Conservation (phyloP, 2,113 vertebrate genomes). For the Chitala chitala region DNA sequence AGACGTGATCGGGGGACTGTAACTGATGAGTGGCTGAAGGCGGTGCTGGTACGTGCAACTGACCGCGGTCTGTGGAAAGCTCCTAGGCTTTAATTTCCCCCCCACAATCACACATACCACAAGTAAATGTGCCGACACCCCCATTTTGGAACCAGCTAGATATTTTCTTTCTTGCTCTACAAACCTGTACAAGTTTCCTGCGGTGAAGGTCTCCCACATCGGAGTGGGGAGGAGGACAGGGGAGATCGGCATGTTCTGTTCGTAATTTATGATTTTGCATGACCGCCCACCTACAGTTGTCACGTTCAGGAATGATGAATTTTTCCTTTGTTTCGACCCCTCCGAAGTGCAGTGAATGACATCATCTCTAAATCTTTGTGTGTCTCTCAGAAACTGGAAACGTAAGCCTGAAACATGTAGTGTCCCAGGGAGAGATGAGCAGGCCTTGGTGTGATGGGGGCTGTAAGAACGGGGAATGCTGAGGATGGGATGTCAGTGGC, state of each 20-base stretch:
- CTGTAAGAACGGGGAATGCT: not conserved
- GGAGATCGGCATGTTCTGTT: not conserved
- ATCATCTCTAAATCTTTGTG: slow-evolving; percentile 1
- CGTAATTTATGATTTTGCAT: not conserved
- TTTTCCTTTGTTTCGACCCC: slow-evolving; percentile 10
- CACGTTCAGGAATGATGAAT: not conserved
- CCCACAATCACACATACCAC: not conserved
- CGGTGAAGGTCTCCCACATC: not conserved
- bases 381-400: not conserved
- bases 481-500: not conserved
- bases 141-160: not conserved
- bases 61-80: not conserved
- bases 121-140: not conserved
- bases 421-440: not conserved
- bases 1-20: not conserved
- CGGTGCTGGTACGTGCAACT: no score
- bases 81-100: not conserved
- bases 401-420: not conserved
- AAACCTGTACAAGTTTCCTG: not conserved
- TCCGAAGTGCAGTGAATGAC: not conserved
- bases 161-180: no score
- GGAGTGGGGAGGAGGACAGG: not conserved
- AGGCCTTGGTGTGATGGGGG: not conserved
- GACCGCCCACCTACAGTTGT: not conserved
- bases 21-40: slow-evolving; percentile 14